These are phyloP conservation scores for Stigmatopora argus DNA, from an alignment of 2,113 vertebrate genomes.

Conservation along the genomic window DNA sequence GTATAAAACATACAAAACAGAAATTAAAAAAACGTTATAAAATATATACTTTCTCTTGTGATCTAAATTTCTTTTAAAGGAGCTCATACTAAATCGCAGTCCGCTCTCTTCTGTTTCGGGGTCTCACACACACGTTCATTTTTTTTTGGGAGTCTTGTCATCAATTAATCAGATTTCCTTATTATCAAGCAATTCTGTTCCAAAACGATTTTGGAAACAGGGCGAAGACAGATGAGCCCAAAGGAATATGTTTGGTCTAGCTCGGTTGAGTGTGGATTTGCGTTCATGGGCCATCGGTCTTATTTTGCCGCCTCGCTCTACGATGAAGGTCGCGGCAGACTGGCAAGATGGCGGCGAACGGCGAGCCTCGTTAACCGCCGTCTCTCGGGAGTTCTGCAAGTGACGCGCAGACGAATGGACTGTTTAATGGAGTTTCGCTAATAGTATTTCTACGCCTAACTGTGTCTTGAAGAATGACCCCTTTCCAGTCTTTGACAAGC, in stretches of 20 bases:
- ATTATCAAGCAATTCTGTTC: slow-evolving; percentile 6
- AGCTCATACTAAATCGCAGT: slow-evolving; percentile 53
- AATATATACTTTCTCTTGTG: slow-evolving; percentile 62
- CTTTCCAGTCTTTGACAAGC: neutral
- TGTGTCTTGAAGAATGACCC: neutral
- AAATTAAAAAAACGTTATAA: slow-evolving; percentile 58
- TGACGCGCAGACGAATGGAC: neutral
- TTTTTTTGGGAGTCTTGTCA: slow-evolving; percentile 8
- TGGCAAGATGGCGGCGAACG: slow-evolving; percentile 14
- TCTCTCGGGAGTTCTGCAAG: slow-evolving; percentile 14
- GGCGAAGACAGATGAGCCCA: neutral
- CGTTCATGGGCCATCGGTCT: neutral
- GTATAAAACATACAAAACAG: slow-evolving; percentile 59
- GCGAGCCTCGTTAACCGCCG: slow-evolving; percentile 29
- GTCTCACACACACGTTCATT: slow-evolving; percentile 20
- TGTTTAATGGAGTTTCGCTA: neutral
- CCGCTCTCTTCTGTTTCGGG: slow-evolving; percentile 29
- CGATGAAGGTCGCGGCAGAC: slow-evolving; percentile 31
- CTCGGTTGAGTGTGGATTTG: neutral
- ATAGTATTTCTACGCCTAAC: neutral
- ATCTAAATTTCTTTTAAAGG: slow-evolving; percentile 31
- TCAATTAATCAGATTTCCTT: slow-evolving; percentile 5
- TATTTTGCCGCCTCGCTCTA: slow-evolving; percentile 11
- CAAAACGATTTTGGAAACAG: neutral
- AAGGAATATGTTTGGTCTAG: neutral